phyloP scores from a whole-genome alignment of 2,113 vertebrate genomes.

The Epinephelus lanceolatus region DNA sequence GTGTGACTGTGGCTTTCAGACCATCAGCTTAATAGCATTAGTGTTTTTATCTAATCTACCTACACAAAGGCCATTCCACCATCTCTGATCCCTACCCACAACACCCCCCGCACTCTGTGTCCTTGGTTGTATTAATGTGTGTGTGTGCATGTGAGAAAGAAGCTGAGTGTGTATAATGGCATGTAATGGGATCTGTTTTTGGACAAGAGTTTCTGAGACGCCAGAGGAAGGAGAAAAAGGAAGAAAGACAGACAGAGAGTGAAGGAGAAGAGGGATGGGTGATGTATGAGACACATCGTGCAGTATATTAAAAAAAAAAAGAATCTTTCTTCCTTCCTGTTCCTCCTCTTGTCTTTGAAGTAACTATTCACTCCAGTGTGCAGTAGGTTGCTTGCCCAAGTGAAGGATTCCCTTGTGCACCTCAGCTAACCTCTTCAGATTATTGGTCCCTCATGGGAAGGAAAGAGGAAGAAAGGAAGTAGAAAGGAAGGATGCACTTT shows the following conservation, averaged over 20 bases:
- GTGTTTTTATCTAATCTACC: constrained; percentile 79
- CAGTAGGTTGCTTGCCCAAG: constrained; percentile 18
- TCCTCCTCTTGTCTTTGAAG: constrained; percentile 47
- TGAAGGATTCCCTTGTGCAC: constrained; percentile 33
- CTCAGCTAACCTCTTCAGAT: constrained; percentile 55
- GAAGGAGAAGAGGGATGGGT: constrained; percentile 36
- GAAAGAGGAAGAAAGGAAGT: constrained; percentile 58
- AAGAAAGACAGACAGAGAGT: constrained; percentile 23
- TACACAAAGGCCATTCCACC: constrained; percentile 63
- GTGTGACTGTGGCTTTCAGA: constrained; percentile 76
- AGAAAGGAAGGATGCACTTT: constrained; percentile 76
- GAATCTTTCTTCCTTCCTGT: constrained; percentile 25
- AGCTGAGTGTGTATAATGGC: constrained; percentile 57
- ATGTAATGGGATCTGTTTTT: constrained; percentile 69
- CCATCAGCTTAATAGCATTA: constrained; percentile 77
- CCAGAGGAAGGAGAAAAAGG: constrained; percentile 33
- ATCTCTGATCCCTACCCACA: constrained; percentile 52
- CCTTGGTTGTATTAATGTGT: constrained; percentile 41
- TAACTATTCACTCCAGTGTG: constrained; percentile 25
- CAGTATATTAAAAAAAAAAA: constrained; percentile 25
- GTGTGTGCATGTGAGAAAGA: constrained; percentile 42
- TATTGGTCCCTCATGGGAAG: constrained; percentile 58
- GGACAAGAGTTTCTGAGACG: constrained; percentile 57
- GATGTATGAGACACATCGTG: constrained; percentile 55
- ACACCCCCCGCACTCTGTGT: constrained; percentile 30